Percentiles rank a stretch among this genome's conserved stretches.
Conservation (phyloP, 2,888 invertebrate genomes). For the Yponomeuta sedellus region DNA sequence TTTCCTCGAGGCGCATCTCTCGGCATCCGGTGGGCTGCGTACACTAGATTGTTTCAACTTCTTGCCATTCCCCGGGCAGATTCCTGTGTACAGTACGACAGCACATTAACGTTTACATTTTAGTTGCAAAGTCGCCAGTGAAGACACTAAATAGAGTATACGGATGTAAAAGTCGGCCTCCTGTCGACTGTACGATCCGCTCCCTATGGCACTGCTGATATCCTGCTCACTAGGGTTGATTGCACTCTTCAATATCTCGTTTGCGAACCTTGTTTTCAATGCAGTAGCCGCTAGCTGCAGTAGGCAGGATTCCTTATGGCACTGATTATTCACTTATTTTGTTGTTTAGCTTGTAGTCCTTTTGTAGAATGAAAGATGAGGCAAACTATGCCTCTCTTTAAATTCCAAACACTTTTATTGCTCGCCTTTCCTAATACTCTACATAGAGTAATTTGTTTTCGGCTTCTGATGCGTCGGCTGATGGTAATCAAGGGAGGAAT, state of each 20-base stretch:
- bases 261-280: conserved; percentile 1
- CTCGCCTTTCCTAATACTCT: conserved; percentile 21
- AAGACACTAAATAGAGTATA: no score
- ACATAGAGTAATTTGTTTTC: conserved; percentile 53
- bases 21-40: conserved; percentile 41
- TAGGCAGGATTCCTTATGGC: conserved; percentile 1
- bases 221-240: conserved; percentile 15
- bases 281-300: not conserved
- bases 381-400: conserved; percentile 24
- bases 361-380: conserved; percentile 12
- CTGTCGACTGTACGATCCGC: not conserved
- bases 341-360: not conserved
- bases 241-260: conserved; percentile 11
- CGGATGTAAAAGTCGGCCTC: no score
- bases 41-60: conserved; percentile 22
- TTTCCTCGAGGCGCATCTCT: conserved; percentile 39
- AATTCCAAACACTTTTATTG: conserved; percentile 35
- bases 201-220: not conserved
- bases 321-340: not conserved
- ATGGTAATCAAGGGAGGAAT: conserved; percentile 53
- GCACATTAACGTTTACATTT: no score
- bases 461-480: conserved; percentile 46
- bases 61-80: conserved; percentile 29
- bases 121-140: no score
- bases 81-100: conserved; percentile 3